These are phyloP conservation scores for Prochilodus magdalenae DNA, from an alignment of 2,113 vertebrate species.

Conservation along the genomic window DNA sequence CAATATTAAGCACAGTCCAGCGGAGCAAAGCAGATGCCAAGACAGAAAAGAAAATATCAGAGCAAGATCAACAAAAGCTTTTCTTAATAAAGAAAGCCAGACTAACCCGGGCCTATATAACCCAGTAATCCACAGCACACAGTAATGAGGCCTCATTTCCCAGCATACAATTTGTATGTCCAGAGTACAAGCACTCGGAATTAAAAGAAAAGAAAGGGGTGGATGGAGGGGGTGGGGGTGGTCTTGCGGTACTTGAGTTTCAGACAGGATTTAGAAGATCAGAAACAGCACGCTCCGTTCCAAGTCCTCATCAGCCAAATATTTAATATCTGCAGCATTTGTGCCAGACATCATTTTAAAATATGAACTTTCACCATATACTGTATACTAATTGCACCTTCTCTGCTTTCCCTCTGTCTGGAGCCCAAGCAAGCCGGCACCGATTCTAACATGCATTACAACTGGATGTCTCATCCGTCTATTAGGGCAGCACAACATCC, in stretches of 20 bases:
- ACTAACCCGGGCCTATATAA: constrained; percentile 11
- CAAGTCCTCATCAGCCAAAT: constrained; percentile 41
- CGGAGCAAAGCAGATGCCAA: constrained; percentile 21
- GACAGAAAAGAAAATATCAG: neutral
- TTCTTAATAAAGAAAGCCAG: constrained; percentile 40
- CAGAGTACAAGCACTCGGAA: constrained; percentile 16
- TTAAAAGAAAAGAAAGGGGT: neutral
- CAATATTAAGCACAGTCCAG: constrained; percentile 33
- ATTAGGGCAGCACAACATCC: constrained; percentile 40
- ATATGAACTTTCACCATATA: constrained; percentile 49
- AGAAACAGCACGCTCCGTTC: constrained; percentile 19
- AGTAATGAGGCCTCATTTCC: constrained; percentile 47
- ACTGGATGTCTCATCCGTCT: constrained; percentile 40
- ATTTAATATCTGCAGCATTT: constrained; percentile 43
- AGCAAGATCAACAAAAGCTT: constrained; percentile 26
- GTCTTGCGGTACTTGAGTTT: constrained; percentile 4
- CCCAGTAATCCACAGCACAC: constrained; percentile 24
- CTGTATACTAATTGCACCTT: constrained; percentile 45
- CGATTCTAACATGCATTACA: constrained; percentile 42
- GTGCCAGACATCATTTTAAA: constrained; percentile 43
- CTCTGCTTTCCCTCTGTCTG: constrained; percentile 41
- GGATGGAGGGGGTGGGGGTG: neutral
- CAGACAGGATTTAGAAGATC: constrained; percentile 38
- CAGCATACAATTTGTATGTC: constrained; percentile 35
- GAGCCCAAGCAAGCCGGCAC: neutral